A percentile compares a stretch with the other conserved stretches of the same genome.
Conservation (phyloP, 2,888 invertebrate genomes). For the Plagiodera versicolora region DNA sequence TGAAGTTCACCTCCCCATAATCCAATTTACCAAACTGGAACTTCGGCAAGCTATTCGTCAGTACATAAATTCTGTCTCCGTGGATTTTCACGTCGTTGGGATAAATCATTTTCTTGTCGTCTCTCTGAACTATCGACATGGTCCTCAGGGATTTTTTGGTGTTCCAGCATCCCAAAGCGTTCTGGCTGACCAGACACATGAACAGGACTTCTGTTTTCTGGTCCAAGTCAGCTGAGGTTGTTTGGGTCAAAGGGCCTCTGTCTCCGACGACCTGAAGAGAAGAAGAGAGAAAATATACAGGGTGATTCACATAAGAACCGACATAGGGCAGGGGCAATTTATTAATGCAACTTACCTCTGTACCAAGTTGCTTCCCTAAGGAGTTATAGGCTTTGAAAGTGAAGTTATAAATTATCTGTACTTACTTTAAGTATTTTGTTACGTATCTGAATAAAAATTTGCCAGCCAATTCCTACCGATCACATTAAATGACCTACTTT, state of each 20-base stretch:
- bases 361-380: no score
- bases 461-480: no score
- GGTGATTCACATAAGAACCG: no score
- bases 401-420: no score
- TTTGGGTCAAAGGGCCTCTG: slow-evolving; percentile 66
- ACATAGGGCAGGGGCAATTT: no score
- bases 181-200: slow-evolving; percentile 68
- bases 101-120: slow-evolving; percentile 66
- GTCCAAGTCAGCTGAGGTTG: slow-evolving; percentile 70
- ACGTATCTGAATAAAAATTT: no score
- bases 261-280: slow-evolving; percentile 60
- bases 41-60: slow-evolving; percentile 67
- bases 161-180: slow-evolving; percentile 78
- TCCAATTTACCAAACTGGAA: slow-evolving; percentile 66
- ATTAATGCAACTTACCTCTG: no score
- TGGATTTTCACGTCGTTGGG: slow-evolving; percentile 68
- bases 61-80: slow-evolving; percentile 67
- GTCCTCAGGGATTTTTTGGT: slow-evolving; percentile 55
- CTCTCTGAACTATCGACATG: slow-evolving; percentile 61
- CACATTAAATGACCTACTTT: no score
- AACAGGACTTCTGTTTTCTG: slow-evolving; percentile 63
- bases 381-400: no score
- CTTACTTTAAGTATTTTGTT: no score
- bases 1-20: slow-evolving; percentile 64
- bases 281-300: background rate